Percentiles rank a stretch among this genome's conserved stretches.
phyloP scores from a whole-genome alignment of 2,113 vertebrate species.

The Sterna hirundo region DNA sequence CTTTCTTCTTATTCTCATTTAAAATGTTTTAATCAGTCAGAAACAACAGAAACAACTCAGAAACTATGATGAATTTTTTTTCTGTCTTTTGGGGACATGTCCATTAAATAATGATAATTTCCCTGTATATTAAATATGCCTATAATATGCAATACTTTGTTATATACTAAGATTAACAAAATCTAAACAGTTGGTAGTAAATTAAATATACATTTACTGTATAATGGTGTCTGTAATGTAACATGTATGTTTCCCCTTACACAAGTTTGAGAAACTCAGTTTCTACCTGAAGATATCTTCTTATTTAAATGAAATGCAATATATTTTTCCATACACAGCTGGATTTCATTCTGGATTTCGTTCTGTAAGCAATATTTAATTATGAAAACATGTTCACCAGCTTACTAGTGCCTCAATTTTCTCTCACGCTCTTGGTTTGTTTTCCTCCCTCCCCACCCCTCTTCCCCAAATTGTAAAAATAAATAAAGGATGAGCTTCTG shows the following conservation, averaged over 20 bases:
- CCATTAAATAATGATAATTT: neutral
- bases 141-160: neutral
- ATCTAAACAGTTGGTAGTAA: neutral
- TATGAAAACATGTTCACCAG: neutral
- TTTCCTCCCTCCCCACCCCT: neutral
- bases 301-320: neutral
- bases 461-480: neutral
- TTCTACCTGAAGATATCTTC: neutral
- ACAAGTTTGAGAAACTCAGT: neutral
- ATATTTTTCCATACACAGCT: neutral
- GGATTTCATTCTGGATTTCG: slow-evolving; percentile 10
- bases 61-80: neutral
- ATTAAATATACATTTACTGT: neutral
- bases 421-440: neutral
- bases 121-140: neutral
- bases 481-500: slow-evolving; percentile 60
- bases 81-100: neutral
- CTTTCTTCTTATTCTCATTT: neutral
- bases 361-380: neutral
- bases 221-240: neutral
- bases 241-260: neutral
- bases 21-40: neutral
- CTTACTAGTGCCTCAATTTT: neutral
- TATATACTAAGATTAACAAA: neutral
- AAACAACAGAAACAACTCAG: neutral